phyloP scores from a whole-genome alignment of 2,113 vertebrate species.

The Okapia johnstoni region DNA sequence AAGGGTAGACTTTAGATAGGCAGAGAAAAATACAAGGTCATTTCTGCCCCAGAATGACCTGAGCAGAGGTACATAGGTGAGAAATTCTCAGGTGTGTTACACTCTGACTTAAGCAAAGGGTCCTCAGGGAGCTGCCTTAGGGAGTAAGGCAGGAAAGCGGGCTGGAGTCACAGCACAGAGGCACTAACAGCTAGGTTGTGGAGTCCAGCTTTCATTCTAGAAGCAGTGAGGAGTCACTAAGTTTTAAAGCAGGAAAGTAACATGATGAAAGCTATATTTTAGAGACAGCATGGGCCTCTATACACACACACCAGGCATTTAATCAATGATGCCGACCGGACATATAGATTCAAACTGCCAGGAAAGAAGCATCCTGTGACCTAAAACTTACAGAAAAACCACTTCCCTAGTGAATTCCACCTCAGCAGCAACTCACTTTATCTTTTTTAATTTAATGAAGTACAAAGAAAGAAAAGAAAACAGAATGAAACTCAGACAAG shows the following conservation, averaged over 20 bases:
- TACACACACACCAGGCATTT: slow-evolving; percentile 31
- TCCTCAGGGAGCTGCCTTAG: not conserved
- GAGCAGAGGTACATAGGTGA: not conserved
- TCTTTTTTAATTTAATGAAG: slow-evolving; percentile 38
- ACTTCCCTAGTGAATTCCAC: slow-evolving; percentile 23
- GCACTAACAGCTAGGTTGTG: not conserved
- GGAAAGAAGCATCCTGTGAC: slow-evolving; percentile 39
- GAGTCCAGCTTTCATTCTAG: not conserved
- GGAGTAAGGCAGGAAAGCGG: not conserved
- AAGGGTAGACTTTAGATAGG: not conserved
- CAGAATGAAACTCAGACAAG: not conserved
- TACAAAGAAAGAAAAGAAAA: slow-evolving; percentile 28
- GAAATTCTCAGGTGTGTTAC: not conserved
- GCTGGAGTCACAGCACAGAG: not conserved
- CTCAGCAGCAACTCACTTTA: slow-evolving; percentile 9
- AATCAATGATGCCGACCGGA: slow-evolving; percentile 51
- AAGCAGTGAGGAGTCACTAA: not conserved
- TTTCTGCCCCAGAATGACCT: not conserved
- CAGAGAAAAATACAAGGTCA: not conserved
- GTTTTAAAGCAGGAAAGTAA: slow-evolving; percentile 28
- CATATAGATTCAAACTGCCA: slow-evolving; percentile 60
- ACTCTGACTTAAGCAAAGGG: not conserved
- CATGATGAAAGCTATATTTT: not conserved
- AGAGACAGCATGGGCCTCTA: not conserved
- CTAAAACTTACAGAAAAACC: slow-evolving; percentile 53